Evolutionary conservation across 2,113 vertebrate species (phyloP).

Genomic region (Eptesicus fuscus): DNA sequence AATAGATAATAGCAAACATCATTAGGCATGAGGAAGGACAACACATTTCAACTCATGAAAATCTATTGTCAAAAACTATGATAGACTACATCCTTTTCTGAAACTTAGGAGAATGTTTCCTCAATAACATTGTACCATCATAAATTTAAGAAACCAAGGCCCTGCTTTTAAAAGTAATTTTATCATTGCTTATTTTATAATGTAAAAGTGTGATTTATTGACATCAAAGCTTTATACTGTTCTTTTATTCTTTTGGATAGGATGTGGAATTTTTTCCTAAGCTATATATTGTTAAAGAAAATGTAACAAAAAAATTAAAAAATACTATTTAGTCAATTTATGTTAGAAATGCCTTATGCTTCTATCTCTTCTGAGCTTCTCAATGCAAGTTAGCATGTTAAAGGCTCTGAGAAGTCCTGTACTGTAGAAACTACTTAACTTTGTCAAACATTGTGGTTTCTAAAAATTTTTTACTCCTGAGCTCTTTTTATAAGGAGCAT

Average conservation of each 20-base stretch:
- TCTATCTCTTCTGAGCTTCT: background rate
- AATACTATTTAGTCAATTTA: background rate
- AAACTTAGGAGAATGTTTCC: background rate
- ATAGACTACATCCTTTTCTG: background rate
- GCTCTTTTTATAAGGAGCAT: background rate
- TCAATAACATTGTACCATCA: background rate
- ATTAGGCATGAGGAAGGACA: background rate
- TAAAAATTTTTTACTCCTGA: background rate
- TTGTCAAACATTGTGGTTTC: background rate
- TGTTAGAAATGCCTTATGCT: background rate
- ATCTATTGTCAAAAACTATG: background rate
- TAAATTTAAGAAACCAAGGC: background rate
- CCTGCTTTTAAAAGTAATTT: slow-evolving; percentile 9
- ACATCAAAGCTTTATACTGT: background rate
- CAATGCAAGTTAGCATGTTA: background rate
- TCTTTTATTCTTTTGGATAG: background rate
- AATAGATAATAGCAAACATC: background rate
- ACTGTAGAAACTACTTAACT: background rate
- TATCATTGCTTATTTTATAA: background rate
- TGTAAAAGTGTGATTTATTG: background rate
- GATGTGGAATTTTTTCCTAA: background rate
- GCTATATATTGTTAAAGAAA: background rate
- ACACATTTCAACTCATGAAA: background rate
- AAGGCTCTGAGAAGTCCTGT: background rate
- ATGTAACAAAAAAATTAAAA: background rate